These are phyloP conservation scores for Melieria crassipennis DNA, from an alignment of 2,888 invertebrate species.

Conservation along the genomic window DNA sequence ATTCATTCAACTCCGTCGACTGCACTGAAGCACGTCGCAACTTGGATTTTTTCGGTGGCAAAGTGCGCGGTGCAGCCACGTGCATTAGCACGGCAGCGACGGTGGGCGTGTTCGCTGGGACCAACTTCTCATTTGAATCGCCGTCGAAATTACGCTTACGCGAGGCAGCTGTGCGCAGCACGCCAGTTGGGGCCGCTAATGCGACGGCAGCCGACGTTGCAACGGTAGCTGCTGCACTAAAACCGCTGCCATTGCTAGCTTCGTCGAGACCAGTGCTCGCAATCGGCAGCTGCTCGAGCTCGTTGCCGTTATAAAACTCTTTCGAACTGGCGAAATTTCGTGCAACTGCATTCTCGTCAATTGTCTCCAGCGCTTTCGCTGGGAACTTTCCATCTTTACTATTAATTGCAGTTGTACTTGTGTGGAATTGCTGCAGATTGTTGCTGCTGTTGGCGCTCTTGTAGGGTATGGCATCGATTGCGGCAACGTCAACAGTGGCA, in stretches of 20 bases:
- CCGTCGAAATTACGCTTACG: conserved; percentile 62
- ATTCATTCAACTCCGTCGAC: conserved; percentile 42
- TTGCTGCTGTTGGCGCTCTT: conserved; percentile 26
- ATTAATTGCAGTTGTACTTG: conserved; percentile 24
- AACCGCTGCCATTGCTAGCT: not conserved
- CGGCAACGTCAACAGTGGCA: conserved; percentile 3
- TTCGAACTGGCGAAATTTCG: conserved; percentile 41
- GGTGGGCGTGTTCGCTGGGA: not conserved
- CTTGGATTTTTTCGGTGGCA: conserved; percentile 60
- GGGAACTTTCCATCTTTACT: not conserved
- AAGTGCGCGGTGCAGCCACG: conserved; percentile 54
- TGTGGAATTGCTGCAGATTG: conserved; percentile 32
- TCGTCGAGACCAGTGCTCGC: not conserved
- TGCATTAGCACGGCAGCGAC: conserved; percentile 32
- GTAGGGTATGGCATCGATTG: conserved; percentile 23
- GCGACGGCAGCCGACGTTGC: conserved; percentile 40
- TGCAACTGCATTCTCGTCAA: conserved; percentile 53
- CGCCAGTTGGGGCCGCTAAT: conserved; percentile 37
- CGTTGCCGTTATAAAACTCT: conserved; percentile 43
- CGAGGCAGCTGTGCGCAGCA: conserved; percentile 48
- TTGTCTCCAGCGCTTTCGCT: conserved; percentile 50
- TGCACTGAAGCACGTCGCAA: conserved; percentile 50
- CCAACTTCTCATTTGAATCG: conserved; percentile 27
- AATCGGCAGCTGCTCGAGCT: conserved; percentile 22
- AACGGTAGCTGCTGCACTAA: conserved; percentile 38